Base-by-base conservation (phyloP, 1,140 invertebrate species). In the Diprion similis region DNA sequence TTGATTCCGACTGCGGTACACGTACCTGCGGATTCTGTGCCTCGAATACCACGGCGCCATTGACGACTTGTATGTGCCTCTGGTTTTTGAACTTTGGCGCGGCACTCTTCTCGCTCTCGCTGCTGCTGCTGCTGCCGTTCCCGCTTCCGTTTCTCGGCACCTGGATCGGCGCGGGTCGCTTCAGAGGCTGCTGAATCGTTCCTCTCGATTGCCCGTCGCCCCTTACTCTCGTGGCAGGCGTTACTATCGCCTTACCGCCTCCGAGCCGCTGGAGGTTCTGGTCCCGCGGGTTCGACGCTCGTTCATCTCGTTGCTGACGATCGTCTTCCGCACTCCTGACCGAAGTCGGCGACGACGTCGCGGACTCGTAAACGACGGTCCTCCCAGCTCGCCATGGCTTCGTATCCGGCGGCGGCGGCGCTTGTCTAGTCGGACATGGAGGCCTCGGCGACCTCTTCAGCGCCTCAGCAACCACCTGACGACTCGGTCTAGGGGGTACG, bases 401-500 rank as follows among this genome's bases (percentile, higher is more conserved):
- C 64, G 82, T 84, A 73, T 85, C 86, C 66, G 90, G 88, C 37
- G 86, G 85, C 10, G 87, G 85, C 10, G 86, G 88, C 17, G 85
- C 85, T 67, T 86, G 86, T 24, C 90, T 87, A 18, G 83, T 89
- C 78, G 84, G 89, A 84, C 84, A 91, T 81, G 79, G 91, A 82
- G 81, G 90, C 85, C 79, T 89, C 85, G 76, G 90, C 80, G 76
- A 89, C 85, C 91, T 92, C 51, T 92, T 92, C 66, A 93, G 86
- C 9, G 92, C 92, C 82, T 93, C 92, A 1, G 91, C 91, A 48
- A 93, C 91, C 78, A 93, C 87, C 80, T 90, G 91, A 80, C 92
- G 90, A 80, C 91, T 92, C 15, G 93, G 93, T 71, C 92, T 86
- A 37, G 93, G 92, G n/a, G 93, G 93, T 67, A 93, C 92, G 72